Evolutionary conservation across 2,888 invertebrate species (phyloP), one percentile per base, ranked within the genome.

Genomic region (Scaptomyza cyrtandrae): DNA sequence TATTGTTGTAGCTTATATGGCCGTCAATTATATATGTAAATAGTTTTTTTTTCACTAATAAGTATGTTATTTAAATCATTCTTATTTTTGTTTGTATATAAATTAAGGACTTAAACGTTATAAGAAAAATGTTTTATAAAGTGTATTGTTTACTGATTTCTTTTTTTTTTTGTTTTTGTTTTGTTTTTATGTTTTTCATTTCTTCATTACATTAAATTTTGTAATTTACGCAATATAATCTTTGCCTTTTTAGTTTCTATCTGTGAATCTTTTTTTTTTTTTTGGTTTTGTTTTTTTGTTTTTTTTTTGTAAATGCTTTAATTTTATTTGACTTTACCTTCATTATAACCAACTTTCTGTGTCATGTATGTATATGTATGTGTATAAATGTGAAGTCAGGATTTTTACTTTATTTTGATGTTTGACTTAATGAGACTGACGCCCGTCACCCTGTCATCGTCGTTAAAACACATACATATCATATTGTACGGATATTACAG

Each of bases 81-180:
- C 80, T 87, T 88, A 65, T 70, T 76, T 80, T 87, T 86, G 75
- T 82, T 90, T 90, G 89, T 91, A 90, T 90, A 90, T 91, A 91
- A 91, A 91, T 91, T 90, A 91, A 89, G 89, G 90, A 89, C 90
- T 91, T 91, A 91, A 91, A 90, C 78, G 80, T 90, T 89, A 91
- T 90, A 91, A 91, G 90, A 91, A 90, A 90, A 85, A 81, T 84
- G 81, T 87, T 79, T 90, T 90, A 90, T 90, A 90, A 90, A 90
- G 86, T 86, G 80, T 84, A 80, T 79, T 80, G 68, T 75, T 83
- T 82, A 68, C 68, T 57, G 53, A 48, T 76, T 67, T 63, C 71
- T n/a, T 50, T 50, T 50, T 63, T 65, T 74, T 41, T 41, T 10
- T 9, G 1, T 16, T 41, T n/a, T 41, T 11, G 6, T 41, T 41